These are phyloP conservation scores for Onychostruthus taczanowskii DNA, from an alignment of 2,113 vertebrate species.

Conservation along the genomic window DNA sequence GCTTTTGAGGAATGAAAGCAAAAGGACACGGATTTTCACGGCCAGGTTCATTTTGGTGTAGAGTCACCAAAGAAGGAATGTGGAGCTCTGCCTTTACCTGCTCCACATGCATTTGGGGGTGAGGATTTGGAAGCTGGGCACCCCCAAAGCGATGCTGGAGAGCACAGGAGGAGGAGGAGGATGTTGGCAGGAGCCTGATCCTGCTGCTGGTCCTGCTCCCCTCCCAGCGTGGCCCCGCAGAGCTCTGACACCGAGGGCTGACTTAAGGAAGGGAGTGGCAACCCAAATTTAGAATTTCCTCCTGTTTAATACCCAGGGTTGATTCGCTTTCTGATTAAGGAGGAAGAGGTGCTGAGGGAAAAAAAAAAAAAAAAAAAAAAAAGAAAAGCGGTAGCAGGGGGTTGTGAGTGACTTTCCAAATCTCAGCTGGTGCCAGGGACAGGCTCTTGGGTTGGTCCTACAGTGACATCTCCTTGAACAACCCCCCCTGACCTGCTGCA, in stretches of 20 bases:
- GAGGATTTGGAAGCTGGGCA: neutral
- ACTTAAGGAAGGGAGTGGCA: slow-evolving; percentile 53
- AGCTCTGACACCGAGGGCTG: neutral
- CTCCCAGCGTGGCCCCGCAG: neutral
- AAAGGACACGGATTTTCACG: neutral
- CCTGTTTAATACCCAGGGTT: slow-evolving; percentile 46
- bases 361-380: neutral
- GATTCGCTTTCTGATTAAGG: slow-evolving; percentile 39
- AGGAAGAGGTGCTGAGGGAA: slow-evolving; percentile 38
- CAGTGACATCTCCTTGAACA: accelerated
- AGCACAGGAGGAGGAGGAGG: neutral
- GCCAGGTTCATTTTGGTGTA: accelerated
- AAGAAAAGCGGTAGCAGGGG: neutral
- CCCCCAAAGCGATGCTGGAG: neutral
- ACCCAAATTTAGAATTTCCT: slow-evolving; percentile 60
- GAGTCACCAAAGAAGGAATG: accelerated
- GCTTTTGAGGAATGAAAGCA: neutral
- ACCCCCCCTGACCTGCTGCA: neutral
- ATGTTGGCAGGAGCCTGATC: neutral
- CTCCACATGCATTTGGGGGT: accelerated
- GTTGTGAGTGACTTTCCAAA: neutral
- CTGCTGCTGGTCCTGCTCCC: neutral
- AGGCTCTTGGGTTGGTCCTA: neutral
- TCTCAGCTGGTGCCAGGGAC: neutral
- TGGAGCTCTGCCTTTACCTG: accelerated